Percentiles rank a stretch among this genome's conserved stretches.
phyloP scores from a whole-genome alignment of 2,888 invertebrate genomes.

The Myopa tessellatipennis region DNA sequence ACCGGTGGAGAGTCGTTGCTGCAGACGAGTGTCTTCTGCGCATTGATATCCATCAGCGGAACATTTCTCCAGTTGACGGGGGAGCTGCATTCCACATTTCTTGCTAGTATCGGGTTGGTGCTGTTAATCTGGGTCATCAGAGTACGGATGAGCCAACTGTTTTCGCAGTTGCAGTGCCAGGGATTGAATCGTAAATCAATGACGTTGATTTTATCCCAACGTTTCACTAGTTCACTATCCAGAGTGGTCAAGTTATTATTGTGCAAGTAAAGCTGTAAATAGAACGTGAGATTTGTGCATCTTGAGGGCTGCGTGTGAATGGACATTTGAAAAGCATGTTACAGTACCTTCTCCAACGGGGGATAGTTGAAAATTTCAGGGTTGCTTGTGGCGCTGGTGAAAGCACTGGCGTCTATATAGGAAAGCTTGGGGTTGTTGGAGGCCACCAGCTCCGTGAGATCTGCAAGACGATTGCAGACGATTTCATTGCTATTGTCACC shows the following conservation, averaged over 20 bases:
- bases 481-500: neutral
- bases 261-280: slow-evolving; percentile 75
- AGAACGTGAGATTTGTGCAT: neutral
- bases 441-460: slow-evolving; percentile 72
- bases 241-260: slow-evolving; percentile 73
- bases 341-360: slow-evolving; percentile 72
- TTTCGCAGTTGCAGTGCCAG: slow-evolving; percentile 83
- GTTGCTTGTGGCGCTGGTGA: slow-evolving; percentile 69
- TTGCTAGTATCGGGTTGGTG: slow-evolving; percentile 50
- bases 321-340: neutral
- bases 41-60: slow-evolving; percentile 72
- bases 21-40: slow-evolving; percentile 74
- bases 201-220: slow-evolving; percentile 77
- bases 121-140: slow-evolving; percentile 71
- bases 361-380: slow-evolving; percentile 74
- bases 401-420: slow-evolving; percentile 73
- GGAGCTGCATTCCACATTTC: slow-evolving; percentile 73
- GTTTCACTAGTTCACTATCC: slow-evolving; percentile 73
- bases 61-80: slow-evolving; percentile 75
- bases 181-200: slow-evolving; percentile 80
- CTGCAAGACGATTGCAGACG: slow-evolving; percentile 46
- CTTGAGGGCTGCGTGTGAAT: neutral
- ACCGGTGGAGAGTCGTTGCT: slow-evolving; percentile 74
- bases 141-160: slow-evolving; percentile 80
- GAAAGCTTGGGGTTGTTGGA: slow-evolving; percentile 74